phyloP scores from a whole-genome alignment of 1,140 invertebrate species.

The Calliopsis andreniformis region DNA sequence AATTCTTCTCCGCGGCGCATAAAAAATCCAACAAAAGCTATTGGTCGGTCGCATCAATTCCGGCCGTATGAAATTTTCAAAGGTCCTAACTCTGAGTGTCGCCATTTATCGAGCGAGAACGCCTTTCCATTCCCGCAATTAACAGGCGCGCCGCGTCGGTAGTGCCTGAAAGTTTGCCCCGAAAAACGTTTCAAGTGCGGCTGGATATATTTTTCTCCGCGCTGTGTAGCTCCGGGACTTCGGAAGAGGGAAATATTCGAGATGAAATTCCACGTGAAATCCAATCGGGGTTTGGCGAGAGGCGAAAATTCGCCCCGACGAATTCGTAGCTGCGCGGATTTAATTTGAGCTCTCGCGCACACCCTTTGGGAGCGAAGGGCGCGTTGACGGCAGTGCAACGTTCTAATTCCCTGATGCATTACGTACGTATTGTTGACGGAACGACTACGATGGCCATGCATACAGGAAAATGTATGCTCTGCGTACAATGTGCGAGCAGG shows the following conservation, averaged over 20 bases:
- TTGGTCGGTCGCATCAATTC: too few relatives aligned
- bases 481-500: background rate
- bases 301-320: conserved; percentile 4
- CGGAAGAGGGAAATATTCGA: conserved; percentile 23
- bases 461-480: conserved; percentile 3
- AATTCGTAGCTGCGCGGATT: conserved; percentile 39
- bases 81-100: too few relatives aligned
- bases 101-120: too few relatives aligned
- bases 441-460: conserved; percentile 15
- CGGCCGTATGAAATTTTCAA: too few relatives aligned
- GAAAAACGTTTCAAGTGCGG: background rate
- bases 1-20: too few relatives aligned
- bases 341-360: conserved; percentile 33
- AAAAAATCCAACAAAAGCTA: too few relatives aligned
- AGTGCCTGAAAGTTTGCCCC: too few relatives aligned
- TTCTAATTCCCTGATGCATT: conserved; percentile 51
- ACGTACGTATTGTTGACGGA: conserved; percentile 48
- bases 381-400: background rate
- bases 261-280: conserved; percentile 27
- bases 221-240: background rate
- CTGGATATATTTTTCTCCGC: background rate
- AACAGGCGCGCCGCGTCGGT: too few relatives aligned
- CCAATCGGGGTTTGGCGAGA: background rate
- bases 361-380: conserved; percentile 1
- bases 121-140: too few relatives aligned